Evolutionary conservation across 2,113 vertebrate genomes (phyloP).

Genomic region (Sinocyclocheilus grahami): DNA sequence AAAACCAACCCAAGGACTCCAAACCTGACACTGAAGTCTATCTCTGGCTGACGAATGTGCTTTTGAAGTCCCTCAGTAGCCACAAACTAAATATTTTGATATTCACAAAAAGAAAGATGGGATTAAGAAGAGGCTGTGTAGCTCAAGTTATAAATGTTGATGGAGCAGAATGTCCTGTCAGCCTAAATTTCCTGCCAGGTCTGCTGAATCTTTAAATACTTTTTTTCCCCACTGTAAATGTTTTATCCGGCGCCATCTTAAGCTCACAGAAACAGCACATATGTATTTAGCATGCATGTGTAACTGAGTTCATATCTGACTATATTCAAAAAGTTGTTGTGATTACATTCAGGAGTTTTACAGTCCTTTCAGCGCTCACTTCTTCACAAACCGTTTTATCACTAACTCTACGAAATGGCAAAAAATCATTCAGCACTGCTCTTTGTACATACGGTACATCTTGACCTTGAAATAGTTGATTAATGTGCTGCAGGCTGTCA

Average conservation of each 20-base stretch:
- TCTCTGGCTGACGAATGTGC: neutral
- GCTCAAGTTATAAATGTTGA: conserved; percentile 4
- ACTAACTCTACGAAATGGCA: neutral
- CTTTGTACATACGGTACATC: neutral
- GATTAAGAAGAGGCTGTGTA: neutral
- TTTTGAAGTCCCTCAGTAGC: neutral
- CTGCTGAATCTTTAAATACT: conserved; percentile 12
- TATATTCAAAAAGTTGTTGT: neutral
- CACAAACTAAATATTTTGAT: conserved; percentile 10
- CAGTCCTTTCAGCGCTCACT: neutral
- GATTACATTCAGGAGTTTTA: neutral
- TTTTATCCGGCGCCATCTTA: conserved; percentile 37
- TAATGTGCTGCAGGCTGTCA: neutral
- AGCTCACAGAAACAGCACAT: conserved; percentile 36
- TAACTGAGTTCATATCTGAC: conserved; percentile 22
- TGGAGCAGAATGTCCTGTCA: conserved; percentile 14
- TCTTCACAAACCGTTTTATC: neutral
- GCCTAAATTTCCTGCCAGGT: conserved; percentile 11
- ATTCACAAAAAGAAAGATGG: conserved; percentile 23
- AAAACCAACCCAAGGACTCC: neutral
- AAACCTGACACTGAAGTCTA: conserved; percentile 8
- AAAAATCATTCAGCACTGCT: neutral
- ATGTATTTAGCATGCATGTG: neutral
- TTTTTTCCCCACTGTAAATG: too few relatives aligned
- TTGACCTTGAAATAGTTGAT: conserved; percentile 8